These are phyloP conservation scores for Odontamblyopus rebecca DNA, from an alignment of 2,797 vertebrate species.

Conservation along the genomic window DNA sequence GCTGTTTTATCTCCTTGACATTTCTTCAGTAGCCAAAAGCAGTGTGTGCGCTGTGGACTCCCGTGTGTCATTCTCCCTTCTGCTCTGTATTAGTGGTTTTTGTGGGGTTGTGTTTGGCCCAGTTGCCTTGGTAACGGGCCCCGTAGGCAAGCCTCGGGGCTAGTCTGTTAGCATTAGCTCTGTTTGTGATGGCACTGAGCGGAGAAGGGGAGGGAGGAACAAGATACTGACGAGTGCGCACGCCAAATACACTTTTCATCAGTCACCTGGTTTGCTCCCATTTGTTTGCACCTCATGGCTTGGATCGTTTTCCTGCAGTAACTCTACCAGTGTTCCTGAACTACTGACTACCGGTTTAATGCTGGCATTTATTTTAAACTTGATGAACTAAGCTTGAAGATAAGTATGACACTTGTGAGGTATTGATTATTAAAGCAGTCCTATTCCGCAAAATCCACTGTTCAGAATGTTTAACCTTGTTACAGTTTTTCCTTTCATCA, in stretches of 20 bases:
- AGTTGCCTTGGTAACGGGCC: constrained; percentile 60
- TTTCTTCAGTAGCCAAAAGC: not conserved
- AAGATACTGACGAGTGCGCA: constrained; percentile 30
- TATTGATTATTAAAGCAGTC: too few species aligned
- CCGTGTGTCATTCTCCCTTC: constrained; percentile 41
- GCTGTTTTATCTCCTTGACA: not conserved
- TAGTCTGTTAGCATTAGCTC: constrained; percentile 60
- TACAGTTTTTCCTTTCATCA: too few species aligned
- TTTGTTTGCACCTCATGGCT: not conserved
- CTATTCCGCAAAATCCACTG: too few species aligned
- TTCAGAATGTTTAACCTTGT: too few species aligned
- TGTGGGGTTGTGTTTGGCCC: constrained; percentile 64
- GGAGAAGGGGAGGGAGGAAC: constrained; percentile 22
- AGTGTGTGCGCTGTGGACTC: constrained; percentile 12
- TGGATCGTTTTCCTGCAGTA: not conserved
- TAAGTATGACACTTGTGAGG: too few species aligned
- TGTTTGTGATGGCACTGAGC: constrained; percentile 60
- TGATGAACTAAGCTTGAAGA: not conserved
- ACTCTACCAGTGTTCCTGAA: not conserved
- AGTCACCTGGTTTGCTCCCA: constrained; percentile 12
- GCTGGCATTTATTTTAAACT: not conserved
- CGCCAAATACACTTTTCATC: constrained; percentile 34
- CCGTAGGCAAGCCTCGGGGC: constrained; percentile 48
- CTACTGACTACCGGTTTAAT: not conserved
- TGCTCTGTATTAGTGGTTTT: constrained; percentile 68